These are phyloP conservation scores for Benthosema pterotum DNA, from an alignment of 2,797 vertebrate genomes.

Conservation along the genomic window DNA sequence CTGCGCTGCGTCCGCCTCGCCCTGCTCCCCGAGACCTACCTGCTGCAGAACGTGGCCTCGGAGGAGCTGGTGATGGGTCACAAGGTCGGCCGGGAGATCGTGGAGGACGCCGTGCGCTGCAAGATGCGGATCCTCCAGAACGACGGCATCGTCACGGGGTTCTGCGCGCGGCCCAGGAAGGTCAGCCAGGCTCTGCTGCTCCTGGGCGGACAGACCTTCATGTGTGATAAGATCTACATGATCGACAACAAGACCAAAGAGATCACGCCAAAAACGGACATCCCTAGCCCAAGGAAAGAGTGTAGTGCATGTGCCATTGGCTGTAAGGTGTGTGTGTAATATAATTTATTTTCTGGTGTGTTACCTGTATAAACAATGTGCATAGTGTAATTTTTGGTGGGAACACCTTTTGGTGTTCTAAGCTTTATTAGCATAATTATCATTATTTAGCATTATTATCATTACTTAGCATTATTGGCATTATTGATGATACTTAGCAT, in stretches of 20 bases:
- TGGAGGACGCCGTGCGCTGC: slow-evolving; percentile 85
- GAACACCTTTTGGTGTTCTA: too few species aligned
- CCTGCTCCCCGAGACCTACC: slow-evolving; percentile 82
- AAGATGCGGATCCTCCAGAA: slow-evolving; percentile 89
- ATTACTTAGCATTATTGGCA: too few species aligned
- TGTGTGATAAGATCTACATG: slow-evolving; percentile 89
- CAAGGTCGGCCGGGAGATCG: slow-evolving; percentile 83
- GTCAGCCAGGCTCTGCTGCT: slow-evolving; percentile 86
- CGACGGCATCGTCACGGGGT: slow-evolving; percentile 85
- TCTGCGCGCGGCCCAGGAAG: slow-evolving; percentile 85
- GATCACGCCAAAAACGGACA: slow-evolving; percentile 87
- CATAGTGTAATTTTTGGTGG: too few species aligned
- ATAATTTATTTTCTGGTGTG: neutral
- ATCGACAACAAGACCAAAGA: slow-evolving; percentile 88
- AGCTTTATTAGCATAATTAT: too few species aligned
- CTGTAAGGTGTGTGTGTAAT: slow-evolving; percentile 72
- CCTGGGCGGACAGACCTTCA: slow-evolving; percentile 87
- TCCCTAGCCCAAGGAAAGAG: slow-evolving; percentile 87
- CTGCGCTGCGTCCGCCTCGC: slow-evolving; percentile 85
- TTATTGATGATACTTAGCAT: too few species aligned
- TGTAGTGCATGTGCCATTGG: slow-evolving; percentile 89
- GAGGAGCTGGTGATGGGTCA: slow-evolving; percentile 87
- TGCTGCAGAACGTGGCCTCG: slow-evolving; percentile 80
- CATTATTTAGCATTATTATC: too few species aligned
- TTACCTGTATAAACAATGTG: too few species aligned